phyloP scores from a whole-genome alignment of 2,888 invertebrate species.

The Ophion obscuratus region DNA sequence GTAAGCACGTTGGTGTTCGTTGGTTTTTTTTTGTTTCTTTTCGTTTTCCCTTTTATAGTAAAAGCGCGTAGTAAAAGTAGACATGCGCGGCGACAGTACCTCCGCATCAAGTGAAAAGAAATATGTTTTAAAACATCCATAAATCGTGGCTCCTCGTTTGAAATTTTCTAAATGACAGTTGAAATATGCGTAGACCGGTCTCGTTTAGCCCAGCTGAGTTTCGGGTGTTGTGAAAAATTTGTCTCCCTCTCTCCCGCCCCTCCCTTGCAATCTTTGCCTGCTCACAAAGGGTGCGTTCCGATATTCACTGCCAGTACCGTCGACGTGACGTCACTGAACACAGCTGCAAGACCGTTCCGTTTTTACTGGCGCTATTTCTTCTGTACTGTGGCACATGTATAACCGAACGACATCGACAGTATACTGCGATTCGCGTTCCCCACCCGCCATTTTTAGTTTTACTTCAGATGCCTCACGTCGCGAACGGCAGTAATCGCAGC shows the following conservation, averaged over 20 bases:
- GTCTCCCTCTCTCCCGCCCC: background rate
- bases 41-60: conserved; percentile 47
- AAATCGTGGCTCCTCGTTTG: background rate
- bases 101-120: conserved; percentile 39
- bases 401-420: too few species aligned
- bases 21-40: conserved; percentile 29
- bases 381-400: too few species aligned
- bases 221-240: conserved; percentile 70
- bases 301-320: too few species aligned
- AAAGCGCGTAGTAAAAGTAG: conserved; percentile 55
- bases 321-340: too few species aligned
- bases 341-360: too few species aligned
- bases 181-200: conserved; percentile 27
- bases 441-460: too few species aligned
- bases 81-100: conserved; percentile 52
- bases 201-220: conserved; percentile 53
- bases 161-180: conserved; percentile 5
- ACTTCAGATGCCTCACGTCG: too few species aligned
- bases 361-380: too few species aligned
- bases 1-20: conserved; percentile 73
- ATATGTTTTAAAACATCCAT: background rate
- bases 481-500: too few species aligned
- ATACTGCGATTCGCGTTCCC: too few species aligned
- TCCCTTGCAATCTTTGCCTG: too few species aligned
- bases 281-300: too few species aligned